Evolutionary conservation across 2,797 vertebrate species (phyloP).

Genomic region (Typhlichthys subterraneus): DNA sequence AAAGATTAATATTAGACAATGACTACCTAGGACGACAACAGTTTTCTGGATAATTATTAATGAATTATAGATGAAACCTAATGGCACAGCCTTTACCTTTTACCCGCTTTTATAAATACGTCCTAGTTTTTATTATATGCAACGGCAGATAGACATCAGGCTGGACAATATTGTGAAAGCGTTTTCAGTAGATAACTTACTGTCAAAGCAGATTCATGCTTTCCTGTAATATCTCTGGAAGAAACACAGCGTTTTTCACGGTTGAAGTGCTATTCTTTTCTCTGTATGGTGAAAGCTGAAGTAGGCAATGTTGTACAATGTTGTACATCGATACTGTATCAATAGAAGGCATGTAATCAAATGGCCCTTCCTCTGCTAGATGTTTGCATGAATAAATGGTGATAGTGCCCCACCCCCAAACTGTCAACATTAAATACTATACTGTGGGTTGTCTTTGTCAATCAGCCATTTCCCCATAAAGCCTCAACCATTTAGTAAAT

Average conservation of each 20-base stretch:
- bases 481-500: neutral
- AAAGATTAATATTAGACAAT: no score
- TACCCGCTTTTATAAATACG: neutral
- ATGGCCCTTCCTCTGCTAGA: no score
- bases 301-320: neutral
- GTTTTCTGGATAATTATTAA: no score
- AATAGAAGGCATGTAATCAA: neutral
- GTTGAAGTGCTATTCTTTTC: neutral
- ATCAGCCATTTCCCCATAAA: neutral
- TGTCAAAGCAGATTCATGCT: neutral
- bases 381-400: no score
- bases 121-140: no score
- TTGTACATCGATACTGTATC: neutral
- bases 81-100: constrained; percentile 28
- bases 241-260: neutral
- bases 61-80: neutral
- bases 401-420: no score
- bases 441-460: neutral
- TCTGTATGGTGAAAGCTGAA: neutral
- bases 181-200: neutral
- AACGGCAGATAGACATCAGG: neutral
- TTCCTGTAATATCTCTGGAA: neutral
- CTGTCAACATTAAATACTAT: no score
- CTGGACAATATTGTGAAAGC: constrained; percentile 13
- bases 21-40: no score